Evolutionary conservation across 2,797 vertebrate genomes (phyloP), one percentile per base, ranked within the genome.

Genomic region (Danio kyathit): DNA sequence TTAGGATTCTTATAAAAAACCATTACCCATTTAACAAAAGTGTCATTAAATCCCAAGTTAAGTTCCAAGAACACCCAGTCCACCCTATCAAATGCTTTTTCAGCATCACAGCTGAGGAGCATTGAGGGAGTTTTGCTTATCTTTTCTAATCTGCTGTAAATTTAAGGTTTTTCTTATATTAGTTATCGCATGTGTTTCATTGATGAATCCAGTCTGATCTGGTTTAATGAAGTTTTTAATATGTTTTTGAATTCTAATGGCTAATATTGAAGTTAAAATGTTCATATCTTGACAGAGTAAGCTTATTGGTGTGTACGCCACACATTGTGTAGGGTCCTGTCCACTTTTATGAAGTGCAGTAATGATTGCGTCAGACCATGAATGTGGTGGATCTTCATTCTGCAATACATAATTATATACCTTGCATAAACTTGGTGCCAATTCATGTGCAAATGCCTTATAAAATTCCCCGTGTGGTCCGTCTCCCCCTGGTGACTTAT

Each of bases 61-160:
- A 52, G 40, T 29, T 71, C 21, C 46, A 71, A 17, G 13, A 79
- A 74, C 41, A 41, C 21, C 40, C 11, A 67, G 12, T 49, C 65
- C 12, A 67, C 12, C 19, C 17, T 67, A 49, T 67, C 17, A 14
- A 67, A 84, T 29, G 46, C 79, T 17, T 81, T 84, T 63, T 79
- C 75, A 38, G 83, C 56, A 17, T 84, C 56, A 64, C 79, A 13
- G 11, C 79, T 64, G 60, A 77, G 67, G 74, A 81, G 57, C 75
- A 86, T 81, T 72, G 75, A 72, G 0, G 48, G 48, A 3, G 16
- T 76, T 57, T 76, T 17, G n/a, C 29, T n/a, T 52, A 2, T 76
- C 17, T 16, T n/a, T 63, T 12, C 16, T 60, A 51, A n/a, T 17
- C 7, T 40, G 49, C 9, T 70, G 48, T 51, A 51, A 69, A 6